Conservation (phyloP, 2,888 invertebrate genomes). For the Aplocera efformata region DNA sequence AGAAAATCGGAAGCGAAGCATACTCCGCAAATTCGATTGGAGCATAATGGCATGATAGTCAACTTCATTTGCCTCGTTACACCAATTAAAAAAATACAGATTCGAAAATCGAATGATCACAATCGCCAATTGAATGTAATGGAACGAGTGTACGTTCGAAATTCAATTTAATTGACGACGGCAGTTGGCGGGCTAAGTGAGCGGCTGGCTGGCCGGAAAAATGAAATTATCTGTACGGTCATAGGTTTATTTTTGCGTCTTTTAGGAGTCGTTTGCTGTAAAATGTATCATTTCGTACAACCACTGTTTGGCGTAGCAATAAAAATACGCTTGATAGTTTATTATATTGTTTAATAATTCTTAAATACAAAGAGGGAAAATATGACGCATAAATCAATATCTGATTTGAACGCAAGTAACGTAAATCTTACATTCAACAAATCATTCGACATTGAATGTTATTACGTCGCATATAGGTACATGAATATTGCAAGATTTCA, state of each 20-base stretch:
- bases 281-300: too few relatives aligned
- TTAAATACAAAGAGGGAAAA: too few relatives aligned
- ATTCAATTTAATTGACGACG: conserved; percentile 34
- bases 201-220: conserved; percentile 25
- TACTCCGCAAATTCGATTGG: conserved; percentile 14
- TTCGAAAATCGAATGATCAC: conserved; percentile 32
- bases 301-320: too few relatives aligned
- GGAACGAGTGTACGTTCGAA: conserved; percentile 34
- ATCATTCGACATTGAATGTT: too few relatives aligned
- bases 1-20: conserved; percentile 5
- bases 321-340: too few relatives aligned
- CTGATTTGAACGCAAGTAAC: too few relatives aligned
- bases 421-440: too few relatives aligned
- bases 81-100: conserved; percentile 26
- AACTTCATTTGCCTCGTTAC: conserved; percentile 25
- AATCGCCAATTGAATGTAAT: conserved; percentile 36
- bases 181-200: too few relatives aligned
- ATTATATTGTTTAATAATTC: too few relatives aligned
- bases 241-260: conserved; percentile 5
- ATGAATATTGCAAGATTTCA: too few relatives aligned
- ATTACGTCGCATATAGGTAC: too few relatives aligned
- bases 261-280: conserved; percentile 20
- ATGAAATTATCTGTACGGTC: conserved; percentile 23
- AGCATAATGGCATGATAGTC: conserved; percentile 13
- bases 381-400: too few relatives aligned